Evolutionary conservation across 2,113 vertebrate genomes (phyloP).

Genomic region (Pimephales promelas): DNA sequence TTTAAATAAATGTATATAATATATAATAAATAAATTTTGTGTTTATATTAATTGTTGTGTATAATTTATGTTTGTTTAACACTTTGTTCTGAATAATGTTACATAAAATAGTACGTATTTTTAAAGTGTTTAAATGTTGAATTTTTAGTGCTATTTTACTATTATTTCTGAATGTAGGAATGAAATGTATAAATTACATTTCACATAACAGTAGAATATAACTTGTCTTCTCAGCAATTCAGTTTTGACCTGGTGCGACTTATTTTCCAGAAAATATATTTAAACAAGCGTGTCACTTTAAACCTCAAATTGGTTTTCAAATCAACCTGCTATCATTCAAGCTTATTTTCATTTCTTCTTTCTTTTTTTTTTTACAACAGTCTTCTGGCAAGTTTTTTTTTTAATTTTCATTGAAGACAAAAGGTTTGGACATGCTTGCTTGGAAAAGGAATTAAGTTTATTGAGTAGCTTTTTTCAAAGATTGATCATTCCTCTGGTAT

Average conservation of each 20-base stretch:
- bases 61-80: neutral
- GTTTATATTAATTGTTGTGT: neutral
- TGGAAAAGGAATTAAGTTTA: conserved; percentile 2
- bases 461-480: neutral
- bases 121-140: neutral
- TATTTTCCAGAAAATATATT: neutral
- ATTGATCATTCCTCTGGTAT: neutral
- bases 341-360: neutral
- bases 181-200: neutral
- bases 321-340: neutral
- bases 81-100: neutral
- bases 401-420: neutral
- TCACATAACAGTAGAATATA: neutral
- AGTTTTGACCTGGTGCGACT: neutral
- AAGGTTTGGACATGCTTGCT: conserved; percentile 1
- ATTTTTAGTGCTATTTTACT: neutral
- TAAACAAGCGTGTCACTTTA: neutral
- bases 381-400: neutral
- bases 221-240: neutral
- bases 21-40: too few relatives aligned
- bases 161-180: neutral
- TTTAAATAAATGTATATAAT: neutral
- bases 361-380: neutral
- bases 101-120: neutral
- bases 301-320: neutral